These are phyloP conservation scores for Archips crataeganus DNA, from an alignment of 2,888 invertebrate genomes.

Conservation along the genomic window DNA sequence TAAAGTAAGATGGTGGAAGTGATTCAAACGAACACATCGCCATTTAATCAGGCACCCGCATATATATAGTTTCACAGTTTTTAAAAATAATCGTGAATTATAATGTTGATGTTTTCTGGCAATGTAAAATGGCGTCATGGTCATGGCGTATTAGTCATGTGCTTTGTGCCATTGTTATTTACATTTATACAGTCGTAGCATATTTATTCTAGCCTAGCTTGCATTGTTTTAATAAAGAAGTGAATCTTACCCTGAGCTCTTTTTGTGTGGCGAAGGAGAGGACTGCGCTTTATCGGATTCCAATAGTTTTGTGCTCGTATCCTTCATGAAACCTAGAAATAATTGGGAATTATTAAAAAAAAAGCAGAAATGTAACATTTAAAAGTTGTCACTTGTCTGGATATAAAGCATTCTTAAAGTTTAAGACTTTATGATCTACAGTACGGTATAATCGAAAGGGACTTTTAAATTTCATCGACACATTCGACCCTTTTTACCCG, in stretches of 20 bases:
- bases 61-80: constrained; percentile 29
- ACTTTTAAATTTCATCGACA: too few relatives aligned
- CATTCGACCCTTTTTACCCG: too few relatives aligned
- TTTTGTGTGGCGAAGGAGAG: constrained; percentile 74
- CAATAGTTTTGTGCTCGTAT: constrained; percentile 77
- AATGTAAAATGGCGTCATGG: constrained; percentile 48
- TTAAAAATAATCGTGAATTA: constrained; percentile 24
- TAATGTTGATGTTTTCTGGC: constrained; percentile 13
- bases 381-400: too few relatives aligned
- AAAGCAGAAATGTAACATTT: too few relatives aligned
- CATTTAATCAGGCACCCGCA: background rate
- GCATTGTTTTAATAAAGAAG: background rate
- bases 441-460: too few relatives aligned
- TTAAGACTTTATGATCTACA: too few relatives aligned
- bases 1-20: too few relatives aligned
- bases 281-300: constrained; percentile 79
- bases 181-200: constrained; percentile 51
- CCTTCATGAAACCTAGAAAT: constrained; percentile 76
- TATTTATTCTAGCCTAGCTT: constrained; percentile 24
- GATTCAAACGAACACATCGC: too few relatives aligned
- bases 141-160: constrained; percentile 68
- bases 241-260: constrained; percentile 76
- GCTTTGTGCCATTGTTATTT: constrained; percentile 66
- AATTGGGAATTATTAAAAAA: background rate
- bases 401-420: too few relatives aligned